Conservation (phyloP, 2,113 vertebrate species). For the Cricetomys ansorgei region DNA sequence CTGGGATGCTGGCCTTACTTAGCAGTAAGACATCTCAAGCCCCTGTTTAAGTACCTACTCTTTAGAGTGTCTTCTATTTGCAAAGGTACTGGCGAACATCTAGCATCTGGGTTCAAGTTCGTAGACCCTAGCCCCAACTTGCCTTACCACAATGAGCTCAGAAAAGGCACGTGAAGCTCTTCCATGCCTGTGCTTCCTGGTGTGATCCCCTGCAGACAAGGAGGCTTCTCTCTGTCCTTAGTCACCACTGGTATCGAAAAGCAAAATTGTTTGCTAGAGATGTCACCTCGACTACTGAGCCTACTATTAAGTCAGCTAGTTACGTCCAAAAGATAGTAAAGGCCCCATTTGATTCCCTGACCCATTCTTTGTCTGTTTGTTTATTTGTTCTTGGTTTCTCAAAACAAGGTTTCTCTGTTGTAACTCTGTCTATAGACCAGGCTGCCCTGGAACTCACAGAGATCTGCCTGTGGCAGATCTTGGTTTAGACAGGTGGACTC, state of each 20-base stretch:
- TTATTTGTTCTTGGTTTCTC: too few relatives aligned
- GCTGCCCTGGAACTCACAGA: too few relatives aligned
- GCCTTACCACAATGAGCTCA: not conserved
- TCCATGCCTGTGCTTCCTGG: not conserved
- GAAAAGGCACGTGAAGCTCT: not conserved
- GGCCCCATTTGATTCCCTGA: slow-evolving; percentile 68
- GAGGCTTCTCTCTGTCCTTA: slow-evolving; percentile 28
- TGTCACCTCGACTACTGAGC: slow-evolving; percentile 55
- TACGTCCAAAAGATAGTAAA: slow-evolving; percentile 69
- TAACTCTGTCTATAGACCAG: too few relatives aligned
- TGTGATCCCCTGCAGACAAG: not conserved
- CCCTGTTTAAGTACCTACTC: not conserved
- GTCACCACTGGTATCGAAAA: not conserved
- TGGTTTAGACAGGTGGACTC: slow-evolving; percentile 50
- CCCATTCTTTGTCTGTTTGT: slow-evolving; percentile 79
- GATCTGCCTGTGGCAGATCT: slow-evolving; percentile 61
- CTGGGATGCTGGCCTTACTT: not conserved
- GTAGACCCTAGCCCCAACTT: not conserved
- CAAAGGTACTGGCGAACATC: not conserved
- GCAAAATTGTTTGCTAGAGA: slow-evolving; percentile 30
- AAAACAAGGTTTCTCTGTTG: too few relatives aligned
- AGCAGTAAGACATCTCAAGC: not conserved
- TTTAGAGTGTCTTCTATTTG: not conserved
- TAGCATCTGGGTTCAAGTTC: not conserved
- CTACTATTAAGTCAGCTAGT: not conserved